A percentile compares a stretch with the other conserved stretches of the same genome.
phyloP scores from a whole-genome alignment of 1,140 invertebrate species.

The Drosophila athabasca region DNA sequence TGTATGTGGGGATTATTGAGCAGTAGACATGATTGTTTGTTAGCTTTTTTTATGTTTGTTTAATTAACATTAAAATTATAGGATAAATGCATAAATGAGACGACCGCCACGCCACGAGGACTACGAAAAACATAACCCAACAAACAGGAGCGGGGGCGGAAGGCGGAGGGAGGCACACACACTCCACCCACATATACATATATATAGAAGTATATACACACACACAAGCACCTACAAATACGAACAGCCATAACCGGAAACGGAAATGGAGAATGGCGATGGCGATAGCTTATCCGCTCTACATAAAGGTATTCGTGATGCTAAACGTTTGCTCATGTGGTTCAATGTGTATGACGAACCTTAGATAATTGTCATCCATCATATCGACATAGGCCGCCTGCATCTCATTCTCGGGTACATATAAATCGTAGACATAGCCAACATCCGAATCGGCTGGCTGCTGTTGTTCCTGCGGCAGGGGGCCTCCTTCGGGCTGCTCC shows the following conservation, averaged over 20 bases:
- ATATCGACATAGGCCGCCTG: slow-evolving; percentile 75
- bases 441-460: slow-evolving; percentile 75
- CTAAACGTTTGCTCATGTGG: slow-evolving; percentile 68
- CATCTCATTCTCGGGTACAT: slow-evolving; percentile 77
- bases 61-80: too few relatives aligned
- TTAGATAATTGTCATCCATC: slow-evolving; percentile 82
- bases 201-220: slow-evolving; percentile 20
- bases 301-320: slow-evolving; percentile 74
- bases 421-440: slow-evolving; percentile 81
- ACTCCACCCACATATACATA: slow-evolving; percentile 23
- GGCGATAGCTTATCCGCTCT: slow-evolving; percentile 15
- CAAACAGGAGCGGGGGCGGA: slow-evolving; percentile 24
- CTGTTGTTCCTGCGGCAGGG: slow-evolving; percentile 15
- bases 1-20: slow-evolving; percentile 44
- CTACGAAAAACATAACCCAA: slow-evolving; percentile 39
- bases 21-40: slow-evolving; percentile 36
- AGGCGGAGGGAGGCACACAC: slow-evolving; percentile 19
- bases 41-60: slow-evolving; percentile 18
- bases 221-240: slow-evolving; percentile 9
- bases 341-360: slow-evolving; percentile 82
- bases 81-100: slow-evolving; percentile 25
- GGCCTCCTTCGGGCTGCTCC: too few relatives aligned
- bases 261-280: slow-evolving; percentile 5
- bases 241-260: neutral
- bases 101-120: slow-evolving; percentile 30